Percentiles rank a stretch among this genome's conserved stretches.
These are phyloP conservation scores for Myocastor coypus DNA, from an alignment of 2,113 vertebrate genomes.

Conservation along the genomic window DNA sequence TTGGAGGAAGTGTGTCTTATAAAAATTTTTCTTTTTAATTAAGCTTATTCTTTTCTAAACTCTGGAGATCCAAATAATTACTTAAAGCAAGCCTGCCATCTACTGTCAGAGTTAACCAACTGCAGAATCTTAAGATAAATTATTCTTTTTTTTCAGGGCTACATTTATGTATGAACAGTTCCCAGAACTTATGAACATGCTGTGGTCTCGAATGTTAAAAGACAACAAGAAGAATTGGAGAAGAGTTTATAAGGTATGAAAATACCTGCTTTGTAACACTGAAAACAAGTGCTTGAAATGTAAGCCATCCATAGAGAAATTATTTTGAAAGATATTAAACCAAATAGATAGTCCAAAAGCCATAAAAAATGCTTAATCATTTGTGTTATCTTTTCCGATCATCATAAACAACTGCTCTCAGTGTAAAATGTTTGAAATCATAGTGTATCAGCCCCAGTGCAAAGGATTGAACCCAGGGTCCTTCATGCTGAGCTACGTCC, in stretches of 20 bases:
- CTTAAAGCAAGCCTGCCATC: conserved; percentile 88
- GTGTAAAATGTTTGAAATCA: conserved; percentile 43
- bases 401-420: not conserved
- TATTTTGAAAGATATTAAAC: not conserved
- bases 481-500: not conserved
- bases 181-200: conserved; percentile 99
- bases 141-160: conserved; percentile 86
- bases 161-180: conserved; percentile 99
- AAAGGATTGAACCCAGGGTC: not conserved
- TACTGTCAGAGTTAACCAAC: conserved; percentile 82
- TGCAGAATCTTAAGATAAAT: conserved; percentile 68
- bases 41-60: conserved; percentile 25
- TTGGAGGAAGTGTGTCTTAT: conserved; percentile 27
- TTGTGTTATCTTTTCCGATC: conserved; percentile 38
- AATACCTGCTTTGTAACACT: conserved; percentile 48
- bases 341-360: not conserved
- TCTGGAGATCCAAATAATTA: not conserved
- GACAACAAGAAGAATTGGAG: conserved; percentile 99
- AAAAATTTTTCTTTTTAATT: conserved; percentile 30
- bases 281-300: conserved; percentile 39
- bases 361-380: not conserved
- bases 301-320: not conserved
- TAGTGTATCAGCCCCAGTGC: not conserved
- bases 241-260: conserved; percentile 97
- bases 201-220: conserved; percentile 98